Percentiles rank a stretch among this genome's conserved stretches.
These are phyloP conservation scores for Drosophila testacea DNA, from an alignment of 2,888 invertebrate species.

Conservation along the genomic window DNA sequence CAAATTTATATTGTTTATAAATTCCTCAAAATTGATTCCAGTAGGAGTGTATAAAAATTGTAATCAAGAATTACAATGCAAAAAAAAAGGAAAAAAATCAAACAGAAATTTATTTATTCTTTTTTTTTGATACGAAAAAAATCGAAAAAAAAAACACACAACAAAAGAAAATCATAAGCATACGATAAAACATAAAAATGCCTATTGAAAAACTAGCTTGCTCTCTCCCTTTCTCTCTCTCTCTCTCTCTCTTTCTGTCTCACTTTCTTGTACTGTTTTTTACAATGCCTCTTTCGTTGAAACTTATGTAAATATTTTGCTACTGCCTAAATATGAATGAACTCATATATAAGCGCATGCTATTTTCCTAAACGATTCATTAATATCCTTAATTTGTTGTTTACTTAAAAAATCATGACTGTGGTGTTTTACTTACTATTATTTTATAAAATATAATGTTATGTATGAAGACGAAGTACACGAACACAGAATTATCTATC, in stretches of 20 bases:
- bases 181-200: slow-evolving; percentile 19
- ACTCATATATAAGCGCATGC: slow-evolving; percentile 24
- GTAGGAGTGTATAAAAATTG: slow-evolving; percentile 40
- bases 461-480: slow-evolving; percentile 35
- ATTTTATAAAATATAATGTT: slow-evolving; percentile 65
- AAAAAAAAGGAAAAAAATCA: slow-evolving; percentile 19
- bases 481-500: slow-evolving; percentile 32
- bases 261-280: slow-evolving; percentile 2
- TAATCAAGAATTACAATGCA: slow-evolving; percentile 50
- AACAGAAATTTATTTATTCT: slow-evolving; percentile 64
- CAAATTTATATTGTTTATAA: slow-evolving; percentile 56
- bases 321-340: slow-evolving; percentile 32
- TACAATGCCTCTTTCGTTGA: not conserved
- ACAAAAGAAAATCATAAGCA: slow-evolving; percentile 8
- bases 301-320: slow-evolving; percentile 74
- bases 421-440: slow-evolving; percentile 83
- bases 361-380: slow-evolving; percentile 31
- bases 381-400: slow-evolving; percentile 50
- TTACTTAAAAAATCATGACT: slow-evolving; percentile 75
- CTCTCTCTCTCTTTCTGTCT: not conserved
- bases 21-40: slow-evolving; percentile 40
- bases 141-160: slow-evolving; percentile 18
- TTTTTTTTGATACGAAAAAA: slow-evolving; percentile 61
- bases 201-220: slow-evolving; percentile 11
- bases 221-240: not conserved